Conservation (phyloP, 2,888 invertebrate genomes). For the Eurytoma californica region DNA sequence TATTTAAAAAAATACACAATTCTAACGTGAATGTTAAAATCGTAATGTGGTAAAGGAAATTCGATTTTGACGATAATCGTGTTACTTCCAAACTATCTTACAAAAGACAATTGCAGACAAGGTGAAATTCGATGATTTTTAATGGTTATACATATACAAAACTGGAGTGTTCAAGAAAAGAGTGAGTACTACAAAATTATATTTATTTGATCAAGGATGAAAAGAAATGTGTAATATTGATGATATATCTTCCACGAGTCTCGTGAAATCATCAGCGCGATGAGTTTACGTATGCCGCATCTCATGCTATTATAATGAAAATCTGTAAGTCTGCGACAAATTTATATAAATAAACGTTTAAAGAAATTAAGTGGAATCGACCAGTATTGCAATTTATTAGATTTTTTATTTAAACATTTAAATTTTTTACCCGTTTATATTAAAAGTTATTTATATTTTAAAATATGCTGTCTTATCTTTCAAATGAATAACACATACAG, state of each 20-base stretch:
- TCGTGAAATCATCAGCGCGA: constrained; percentile 31
- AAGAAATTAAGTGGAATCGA: constrained; percentile 5
- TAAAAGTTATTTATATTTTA: too few species aligned
- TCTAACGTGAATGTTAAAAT: constrained; percentile 32
- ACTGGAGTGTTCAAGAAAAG: constrained; percentile 22
- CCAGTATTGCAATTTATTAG: too few species aligned
- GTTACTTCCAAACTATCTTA: constrained; percentile 16
- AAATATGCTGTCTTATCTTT: too few species aligned
- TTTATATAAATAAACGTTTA: constrained; percentile 55
- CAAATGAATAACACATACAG: too few species aligned
- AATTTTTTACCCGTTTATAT: too few species aligned
- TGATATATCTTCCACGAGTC: constrained; percentile 26
- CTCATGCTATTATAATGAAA: constrained; percentile 38
- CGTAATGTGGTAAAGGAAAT: neutral
- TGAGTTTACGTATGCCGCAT: constrained; percentile 34
- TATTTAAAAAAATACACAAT: constrained; percentile 11
- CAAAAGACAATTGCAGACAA: constrained; percentile 12
- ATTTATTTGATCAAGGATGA: constrained; percentile 24
- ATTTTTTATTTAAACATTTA: too few species aligned
- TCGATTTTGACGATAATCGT: constrained; percentile 7
- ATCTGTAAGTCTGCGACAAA: constrained; percentile 52
- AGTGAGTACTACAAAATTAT: constrained; percentile 32
- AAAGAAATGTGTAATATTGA: constrained; percentile 38
- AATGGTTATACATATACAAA: neutral
- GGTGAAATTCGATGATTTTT: constrained; percentile 31